Conservation (phyloP, 2,113 vertebrate genomes). For the Apeltes quadracus region DNA sequence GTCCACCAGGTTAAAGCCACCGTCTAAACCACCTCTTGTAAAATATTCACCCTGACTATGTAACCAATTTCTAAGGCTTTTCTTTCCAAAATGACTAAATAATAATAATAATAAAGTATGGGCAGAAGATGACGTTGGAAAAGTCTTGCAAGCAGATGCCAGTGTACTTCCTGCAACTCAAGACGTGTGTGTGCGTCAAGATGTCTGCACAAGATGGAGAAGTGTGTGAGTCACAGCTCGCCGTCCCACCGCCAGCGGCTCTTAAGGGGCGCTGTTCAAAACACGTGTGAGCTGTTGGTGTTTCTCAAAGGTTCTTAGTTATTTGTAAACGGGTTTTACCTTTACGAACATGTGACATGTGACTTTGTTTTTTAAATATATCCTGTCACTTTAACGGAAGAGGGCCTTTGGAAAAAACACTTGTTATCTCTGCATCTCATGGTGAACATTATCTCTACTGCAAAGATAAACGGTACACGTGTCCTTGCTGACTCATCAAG, state of each 20-base stretch:
- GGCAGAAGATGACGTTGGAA: conserved; percentile 14
- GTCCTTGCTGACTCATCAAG: conserved; percentile 56
- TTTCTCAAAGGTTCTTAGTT: conserved; percentile 9
- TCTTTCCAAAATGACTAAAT: no score
- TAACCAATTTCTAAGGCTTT: conserved; percentile 16
- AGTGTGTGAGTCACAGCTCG: conserved; percentile 12
- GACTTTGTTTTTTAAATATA: background rate
- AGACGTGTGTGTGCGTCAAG: conserved; percentile 6
- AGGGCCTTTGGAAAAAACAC: background rate
- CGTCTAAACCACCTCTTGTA: background rate
- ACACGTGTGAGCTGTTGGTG: conserved; percentile 14
- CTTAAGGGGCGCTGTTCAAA: conserved; percentile 8
- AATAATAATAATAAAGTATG: no score
- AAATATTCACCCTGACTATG: conserved; percentile 15
- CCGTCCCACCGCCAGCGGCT: background rate
- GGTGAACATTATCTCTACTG: conserved; percentile 49
- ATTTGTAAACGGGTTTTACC: background rate
- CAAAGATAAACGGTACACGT: conserved; percentile 20
- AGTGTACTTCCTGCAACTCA: conserved; percentile 11
- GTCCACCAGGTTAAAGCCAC: conserved; percentile 6
- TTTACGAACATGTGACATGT: background rate
- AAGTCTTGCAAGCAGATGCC: conserved; percentile 7
- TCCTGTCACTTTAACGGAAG: background rate
- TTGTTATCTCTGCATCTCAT: conserved; percentile 4
- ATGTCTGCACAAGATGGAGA: conserved; percentile 30